Conservation (phyloP, 2,888 invertebrate species). For the Agrilus cyanescens region DNA sequence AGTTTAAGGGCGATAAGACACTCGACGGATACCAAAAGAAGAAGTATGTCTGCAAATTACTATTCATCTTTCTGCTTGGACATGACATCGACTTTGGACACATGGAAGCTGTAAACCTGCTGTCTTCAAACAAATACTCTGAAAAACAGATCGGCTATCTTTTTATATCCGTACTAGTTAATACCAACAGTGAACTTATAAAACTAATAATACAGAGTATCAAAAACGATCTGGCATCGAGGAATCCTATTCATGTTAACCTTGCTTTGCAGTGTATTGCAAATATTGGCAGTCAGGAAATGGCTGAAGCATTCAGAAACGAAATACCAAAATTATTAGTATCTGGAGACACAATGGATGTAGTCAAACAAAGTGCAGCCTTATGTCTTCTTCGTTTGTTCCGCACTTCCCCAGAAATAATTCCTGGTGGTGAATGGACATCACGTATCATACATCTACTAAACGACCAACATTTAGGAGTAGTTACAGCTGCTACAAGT, state of each 20-base stretch:
- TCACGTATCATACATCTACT: conserved; percentile 95
- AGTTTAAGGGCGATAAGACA: conserved; percentile 99
- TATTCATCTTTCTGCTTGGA: conserved; percentile 98
- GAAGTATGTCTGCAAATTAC: conserved; percentile 98
- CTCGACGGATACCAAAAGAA: conserved; percentile 99
- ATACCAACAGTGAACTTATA: conserved; percentile 97
- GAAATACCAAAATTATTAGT: conserved; percentile 98
- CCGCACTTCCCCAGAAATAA: conserved; percentile 90
- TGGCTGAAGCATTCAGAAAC: conserved; percentile 98
- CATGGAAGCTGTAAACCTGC: conserved; percentile 99
- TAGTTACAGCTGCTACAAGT: conserved; percentile 97
- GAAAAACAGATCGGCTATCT: conserved; percentile 99
- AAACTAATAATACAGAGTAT: conserved; percentile 98
- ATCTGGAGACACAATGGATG: conserved; percentile 98
- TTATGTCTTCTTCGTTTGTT: conserved; percentile 88
- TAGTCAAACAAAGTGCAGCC: conserved; percentile 98
- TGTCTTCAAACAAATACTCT: conserved; percentile 99
- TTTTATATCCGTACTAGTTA: conserved; percentile 98
- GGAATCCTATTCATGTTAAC: conserved; percentile 97
- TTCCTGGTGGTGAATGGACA: conserved; percentile 97
- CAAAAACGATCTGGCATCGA: conserved; percentile 92
- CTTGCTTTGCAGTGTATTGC: conserved; percentile 98
- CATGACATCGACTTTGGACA: conserved; percentile 99
- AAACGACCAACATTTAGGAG: conserved; percentile 99
- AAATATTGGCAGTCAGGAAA: conserved; percentile 98